phyloP scores from a whole-genome alignment of 2,888 invertebrate genomes.

The Nephrotoma appendiculata region DNA sequence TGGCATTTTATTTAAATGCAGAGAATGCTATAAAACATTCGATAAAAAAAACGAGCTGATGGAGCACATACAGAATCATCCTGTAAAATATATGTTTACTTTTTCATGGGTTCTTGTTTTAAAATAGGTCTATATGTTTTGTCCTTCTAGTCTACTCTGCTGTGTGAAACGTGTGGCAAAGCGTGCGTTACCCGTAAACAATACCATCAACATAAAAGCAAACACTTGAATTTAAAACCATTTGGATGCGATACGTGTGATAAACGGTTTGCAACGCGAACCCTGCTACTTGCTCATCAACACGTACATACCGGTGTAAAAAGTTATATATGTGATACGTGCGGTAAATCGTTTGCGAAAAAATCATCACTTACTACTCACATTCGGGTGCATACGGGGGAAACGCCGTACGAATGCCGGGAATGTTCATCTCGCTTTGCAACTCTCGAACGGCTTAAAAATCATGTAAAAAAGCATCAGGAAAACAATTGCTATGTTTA shows the following conservation, averaged over 20 bases:
- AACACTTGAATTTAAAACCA: background rate
- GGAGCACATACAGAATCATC: background rate
- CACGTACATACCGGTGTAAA: background rate
- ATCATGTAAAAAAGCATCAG: background rate
- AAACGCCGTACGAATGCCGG: background rate
- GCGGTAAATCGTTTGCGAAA: background rate
- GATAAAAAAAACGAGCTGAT: background rate
- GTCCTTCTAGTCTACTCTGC: background rate
- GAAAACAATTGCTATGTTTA: background rate
- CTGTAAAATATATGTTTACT: background rate
- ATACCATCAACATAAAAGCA: background rate
- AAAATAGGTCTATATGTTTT: too few species aligned
- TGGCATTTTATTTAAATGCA: background rate
- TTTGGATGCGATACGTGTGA: background rate
- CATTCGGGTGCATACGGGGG: background rate
- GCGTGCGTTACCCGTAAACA: background rate
- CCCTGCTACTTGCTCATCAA: background rate
- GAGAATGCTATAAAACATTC: background rate
- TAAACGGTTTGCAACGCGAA: background rate
- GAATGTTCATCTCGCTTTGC: background rate
- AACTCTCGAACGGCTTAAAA: background rate
- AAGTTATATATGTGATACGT: background rate
- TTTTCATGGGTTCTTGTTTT: background rate
- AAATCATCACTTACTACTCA: background rate
- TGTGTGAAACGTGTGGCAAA: background rate